Evolutionary conservation across 2,888 invertebrate genomes (phyloP), one percentile per base, ranked within the genome.

Genomic region (Gasteruption jaculator): DNA sequence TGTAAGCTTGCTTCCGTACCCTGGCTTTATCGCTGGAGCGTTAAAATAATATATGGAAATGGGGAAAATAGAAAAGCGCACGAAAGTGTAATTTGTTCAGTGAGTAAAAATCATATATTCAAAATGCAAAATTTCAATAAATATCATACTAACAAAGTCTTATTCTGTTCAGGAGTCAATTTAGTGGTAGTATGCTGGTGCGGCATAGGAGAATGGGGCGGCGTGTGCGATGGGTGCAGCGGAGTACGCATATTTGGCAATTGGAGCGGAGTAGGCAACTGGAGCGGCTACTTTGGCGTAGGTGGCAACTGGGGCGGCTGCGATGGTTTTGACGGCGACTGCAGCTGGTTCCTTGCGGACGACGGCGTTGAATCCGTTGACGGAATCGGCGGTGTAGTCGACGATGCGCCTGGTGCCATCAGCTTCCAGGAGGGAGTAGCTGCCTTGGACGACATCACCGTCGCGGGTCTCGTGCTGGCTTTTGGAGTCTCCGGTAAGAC

Each of bases 281-380:
- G 50, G 46, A 0, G 49, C 46, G 16, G 53, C 48, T 12, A 49
- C 48, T 10, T 32, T 73, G 26, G 53, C 50, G 19, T 52, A 48
- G 24, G 52, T 49, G 21, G 73, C 65, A 50, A 74, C 71, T 58
- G 72, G 74, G 48, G 76, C 70, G 3, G 76, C 74, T 3, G 75
- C 74, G 19, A 53, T 38, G 25, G 57, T 52, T 46, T 56, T 55
- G 36, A 56, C 48, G 20, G 56, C 55, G 25, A 57, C 48, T n/a
- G 54, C 47, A 8, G 57, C 51, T n/a, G 59, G 53, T 44, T 60
- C 59, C 36, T 57, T 60, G 49, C 45, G 54, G 8, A 60, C 60
- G 15, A 60, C 54, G 35, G 60, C 60, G 49, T 60, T 60, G 49
- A 60, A 60, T 34, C 60, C 60, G 46, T 58, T 58, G 36, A 50